Evolutionary conservation across 2,888 invertebrate genomes (phyloP).

Genomic region (Catocala nupta): DNA sequence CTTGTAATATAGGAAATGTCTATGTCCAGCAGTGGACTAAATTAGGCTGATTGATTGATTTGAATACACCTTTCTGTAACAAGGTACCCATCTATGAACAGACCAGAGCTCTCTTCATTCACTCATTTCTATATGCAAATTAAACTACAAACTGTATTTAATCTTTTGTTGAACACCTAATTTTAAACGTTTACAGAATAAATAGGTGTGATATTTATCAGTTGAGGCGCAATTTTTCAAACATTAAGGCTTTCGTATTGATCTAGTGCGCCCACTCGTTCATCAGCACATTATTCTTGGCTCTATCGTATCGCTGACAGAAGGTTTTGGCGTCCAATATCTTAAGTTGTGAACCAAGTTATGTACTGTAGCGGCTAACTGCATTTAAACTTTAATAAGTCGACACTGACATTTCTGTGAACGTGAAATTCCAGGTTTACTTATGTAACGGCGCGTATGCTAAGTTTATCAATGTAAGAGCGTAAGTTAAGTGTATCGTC

Average conservation of each 20-base stretch:
- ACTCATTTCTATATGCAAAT: slow-evolving; percentile 9
- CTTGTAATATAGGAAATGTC: no score
- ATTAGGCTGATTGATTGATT: no score
- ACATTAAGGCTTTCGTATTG: slow-evolving; percentile 53
- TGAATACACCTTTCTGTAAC: no score
- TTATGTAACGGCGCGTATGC: no score
- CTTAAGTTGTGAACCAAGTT: slow-evolving; percentile 51
- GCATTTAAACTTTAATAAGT: not conserved
- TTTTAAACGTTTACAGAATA: slow-evolving; percentile 41
- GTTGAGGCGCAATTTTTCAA: slow-evolving; percentile 52
- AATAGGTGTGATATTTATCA: slow-evolving; percentile 45
- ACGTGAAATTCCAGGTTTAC: no score
- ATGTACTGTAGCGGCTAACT: slow-evolving; percentile 28
- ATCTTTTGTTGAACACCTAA: slow-evolving; percentile 30
- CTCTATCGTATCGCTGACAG: slow-evolving; percentile 77
- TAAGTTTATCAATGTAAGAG: no score
- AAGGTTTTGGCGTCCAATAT: slow-evolving; percentile 79
- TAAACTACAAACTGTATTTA: slow-evolving; percentile 12
- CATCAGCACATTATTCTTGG: slow-evolving; percentile 69
- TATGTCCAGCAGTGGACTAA: no score
- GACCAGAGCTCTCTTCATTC: no score
- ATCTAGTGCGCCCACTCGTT: slow-evolving; percentile 58
- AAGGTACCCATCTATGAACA: no score
- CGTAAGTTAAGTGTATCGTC: no score
- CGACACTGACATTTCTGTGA: no score